A percentile compares a stretch with the other conserved stretches of the same genome.
Evolutionary conservation across 1,140 invertebrate genomes (phyloP).

Genomic region (Anoplophora glabripennis): DNA sequence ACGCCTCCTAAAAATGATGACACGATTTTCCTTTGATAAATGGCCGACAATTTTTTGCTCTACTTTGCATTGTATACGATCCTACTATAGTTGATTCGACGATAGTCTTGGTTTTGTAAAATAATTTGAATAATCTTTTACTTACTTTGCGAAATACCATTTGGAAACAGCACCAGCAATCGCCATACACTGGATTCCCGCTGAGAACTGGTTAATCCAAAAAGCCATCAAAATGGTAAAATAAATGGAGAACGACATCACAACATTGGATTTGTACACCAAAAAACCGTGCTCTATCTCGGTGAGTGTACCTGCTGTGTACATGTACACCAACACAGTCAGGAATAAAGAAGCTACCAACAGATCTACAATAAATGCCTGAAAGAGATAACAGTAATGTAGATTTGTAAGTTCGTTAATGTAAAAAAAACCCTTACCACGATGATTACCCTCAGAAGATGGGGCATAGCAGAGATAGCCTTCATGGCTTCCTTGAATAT

Average conservation of each 20-base stretch:
- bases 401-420: no score
- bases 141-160: slow-evolving; percentile 77
- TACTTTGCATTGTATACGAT: no score
- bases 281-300: slow-evolving; percentile 5
- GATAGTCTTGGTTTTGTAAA: no score
- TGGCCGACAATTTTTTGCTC: no score
- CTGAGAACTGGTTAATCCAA: slow-evolving; percentile 69
- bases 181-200: slow-evolving; percentile 75
- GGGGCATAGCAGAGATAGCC: slow-evolving; percentile 69
- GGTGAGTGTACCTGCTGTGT: slow-evolving; percentile 22
- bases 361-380: slow-evolving; percentile 20
- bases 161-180: slow-evolving; percentile 70
- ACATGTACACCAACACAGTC: slow-evolving; percentile 9
- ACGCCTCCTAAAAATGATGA: no score
- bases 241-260: slow-evolving; percentile 53
- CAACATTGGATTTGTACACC: slow-evolving; percentile 57
- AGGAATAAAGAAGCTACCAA: slow-evolving; percentile 13
- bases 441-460: slow-evolving; percentile 71
- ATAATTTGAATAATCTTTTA: no score
- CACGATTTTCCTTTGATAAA: no score
- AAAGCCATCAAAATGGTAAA: slow-evolving; percentile 61
- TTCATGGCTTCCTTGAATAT: slow-evolving; percentile 76
- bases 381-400: slow-evolving; percentile 11
- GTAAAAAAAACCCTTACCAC: slow-evolving; percentile 52
- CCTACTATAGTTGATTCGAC: no score